These are phyloP conservation scores for Ennomos erosarius DNA, from an alignment of 2,888 invertebrate species.

Conservation along the genomic window DNA sequence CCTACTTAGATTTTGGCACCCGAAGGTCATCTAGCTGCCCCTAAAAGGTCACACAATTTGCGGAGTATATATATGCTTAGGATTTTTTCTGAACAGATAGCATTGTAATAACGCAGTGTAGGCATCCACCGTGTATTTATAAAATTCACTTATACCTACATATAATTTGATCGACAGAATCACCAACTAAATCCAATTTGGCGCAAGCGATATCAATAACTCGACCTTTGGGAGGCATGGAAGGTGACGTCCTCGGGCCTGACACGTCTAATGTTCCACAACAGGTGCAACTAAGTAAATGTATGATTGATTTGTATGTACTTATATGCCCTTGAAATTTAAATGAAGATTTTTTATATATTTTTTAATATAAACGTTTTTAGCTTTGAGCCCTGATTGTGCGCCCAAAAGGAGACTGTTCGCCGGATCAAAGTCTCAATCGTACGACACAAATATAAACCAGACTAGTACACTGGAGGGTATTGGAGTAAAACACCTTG, in stretches of 20 bases:
- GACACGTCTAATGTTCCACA: slow-evolving; percentile 28
- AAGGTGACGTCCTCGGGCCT: slow-evolving; percentile 36
- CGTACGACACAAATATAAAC: slow-evolving; percentile 53
- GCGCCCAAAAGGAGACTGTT: slow-evolving; percentile 53
- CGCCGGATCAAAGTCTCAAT: slow-evolving; percentile 53
- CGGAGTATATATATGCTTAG: no score
- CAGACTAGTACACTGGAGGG: slow-evolving; percentile 45
- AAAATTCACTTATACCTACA: background rate
- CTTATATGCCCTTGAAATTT: background rate
- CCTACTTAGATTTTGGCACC: no score
- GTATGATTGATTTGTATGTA: slow-evolving; percentile 42
- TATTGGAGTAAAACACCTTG: slow-evolving; percentile 67
- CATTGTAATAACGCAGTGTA: no score
- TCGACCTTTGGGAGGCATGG: slow-evolving; percentile 52
- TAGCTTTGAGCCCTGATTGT: slow-evolving; percentile 60
- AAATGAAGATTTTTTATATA: no score
- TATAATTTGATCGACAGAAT: slow-evolving; percentile 49
- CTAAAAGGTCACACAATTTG: no score
- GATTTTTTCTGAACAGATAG: no score
- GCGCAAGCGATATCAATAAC: slow-evolving; percentile 62
- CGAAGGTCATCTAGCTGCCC: no score
- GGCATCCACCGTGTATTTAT: no score
- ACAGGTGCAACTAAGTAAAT: slow-evolving; percentile 45
- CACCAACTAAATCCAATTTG: slow-evolving; percentile 51
- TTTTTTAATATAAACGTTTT: background rate